Percentiles rank a stretch among this genome's conserved stretches.
Evolutionary conservation across 2,113 vertebrate species (phyloP).

Genomic region (Tetrao urogallus): DNA sequence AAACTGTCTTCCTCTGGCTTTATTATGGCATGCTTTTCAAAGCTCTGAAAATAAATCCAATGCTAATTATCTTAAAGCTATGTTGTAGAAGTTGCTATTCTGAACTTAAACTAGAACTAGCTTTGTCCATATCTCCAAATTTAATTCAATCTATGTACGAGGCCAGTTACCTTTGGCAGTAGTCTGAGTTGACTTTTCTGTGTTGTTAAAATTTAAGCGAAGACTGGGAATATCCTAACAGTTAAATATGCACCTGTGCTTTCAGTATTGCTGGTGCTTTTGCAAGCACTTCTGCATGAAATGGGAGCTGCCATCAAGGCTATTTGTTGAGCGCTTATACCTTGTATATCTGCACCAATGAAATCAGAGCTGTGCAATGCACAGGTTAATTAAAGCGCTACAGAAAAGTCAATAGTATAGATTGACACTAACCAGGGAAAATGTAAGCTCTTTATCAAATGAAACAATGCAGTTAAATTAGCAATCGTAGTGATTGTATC

Average conservation of each 20-base stretch:
- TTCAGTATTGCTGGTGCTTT: not conserved
- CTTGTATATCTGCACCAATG: not conserved
- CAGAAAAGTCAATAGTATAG: not conserved
- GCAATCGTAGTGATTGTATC: not conserved
- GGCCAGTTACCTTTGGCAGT: not conserved
- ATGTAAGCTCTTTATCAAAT: not conserved
- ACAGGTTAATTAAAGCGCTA: conserved; percentile 26
- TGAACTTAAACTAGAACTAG: not conserved
- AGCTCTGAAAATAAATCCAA: not conserved
- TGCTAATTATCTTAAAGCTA: not conserved
- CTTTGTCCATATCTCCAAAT: not conserved
- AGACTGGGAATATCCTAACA: not conserved
- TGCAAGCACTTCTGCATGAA: not conserved
- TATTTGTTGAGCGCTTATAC: not conserved
- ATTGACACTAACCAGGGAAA: not conserved
- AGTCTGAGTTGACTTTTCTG: not conserved
- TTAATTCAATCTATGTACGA: not conserved
- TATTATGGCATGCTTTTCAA: not conserved
- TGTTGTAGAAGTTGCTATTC: not conserved
- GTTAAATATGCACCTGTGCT: not conserved
- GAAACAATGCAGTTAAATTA: not conserved
- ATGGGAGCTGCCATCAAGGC: not conserved
- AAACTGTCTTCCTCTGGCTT: not conserved
- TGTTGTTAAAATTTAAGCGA: not conserved
- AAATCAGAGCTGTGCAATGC: not conserved